Evolutionary conservation across 2,888 invertebrate species (phyloP), one percentile per base, ranked within the genome.

Genomic region (Megamerina dolium): DNA sequence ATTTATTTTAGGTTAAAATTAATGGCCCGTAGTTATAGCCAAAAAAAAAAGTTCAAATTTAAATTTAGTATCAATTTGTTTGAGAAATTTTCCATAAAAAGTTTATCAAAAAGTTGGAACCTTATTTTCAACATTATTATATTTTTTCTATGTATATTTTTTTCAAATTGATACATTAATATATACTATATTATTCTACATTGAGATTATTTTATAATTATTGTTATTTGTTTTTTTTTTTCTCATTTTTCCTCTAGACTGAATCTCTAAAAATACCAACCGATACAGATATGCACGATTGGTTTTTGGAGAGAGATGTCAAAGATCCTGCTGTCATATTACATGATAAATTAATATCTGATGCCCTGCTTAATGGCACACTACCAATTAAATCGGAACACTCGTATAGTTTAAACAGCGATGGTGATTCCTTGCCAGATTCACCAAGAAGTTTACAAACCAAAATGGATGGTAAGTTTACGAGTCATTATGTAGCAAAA

Each of bases 351-450:
- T 78, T 93, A 58, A 70, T 70, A 55, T 70, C 70, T 41, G 70
- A 70, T 57, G 91, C 92, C 4, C 83, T 86, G 17, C 77, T 90
- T 39, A 65, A 66, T 52, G 87, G 87, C 52, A 82, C 85, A 39
- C 50, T 66, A 38, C 90, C 90, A 54, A 92, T 93, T 68, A 91
- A 92, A 74, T 83, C 86, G 50, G 92, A 93, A 73, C 93, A 93
- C 76, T 91, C 91, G 53, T 93, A 93, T 78, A 92, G 90, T 68
- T 73, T 84, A 41, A 79, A 80, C 56, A 83, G 83, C 54, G 83
- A 84, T 66, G 81, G 78, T 32, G 83, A 83, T 57, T 83, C 83
- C 32, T 70, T 80, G 58, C 83, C 84, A 34, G 77, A 81, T 51
- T 85, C 85, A 43, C 85, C 84, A 48, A 67, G 72, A 57, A 73